Evolutionary conservation across 2,113 vertebrate genomes (phyloP).

Genomic region (Otus sunia): DNA sequence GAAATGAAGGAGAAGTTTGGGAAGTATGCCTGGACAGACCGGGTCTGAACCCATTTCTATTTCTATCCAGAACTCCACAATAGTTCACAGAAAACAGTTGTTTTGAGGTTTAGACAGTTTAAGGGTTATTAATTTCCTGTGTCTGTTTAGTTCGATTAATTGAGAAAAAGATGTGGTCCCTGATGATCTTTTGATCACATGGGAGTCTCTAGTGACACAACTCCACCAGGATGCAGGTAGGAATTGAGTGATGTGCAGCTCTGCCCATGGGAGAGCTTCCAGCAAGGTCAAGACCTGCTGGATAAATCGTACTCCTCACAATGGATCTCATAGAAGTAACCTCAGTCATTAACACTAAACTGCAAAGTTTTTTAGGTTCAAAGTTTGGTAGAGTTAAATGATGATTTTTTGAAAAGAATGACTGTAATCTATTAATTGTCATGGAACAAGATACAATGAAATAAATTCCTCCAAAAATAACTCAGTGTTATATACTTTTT

Average conservation of each 20-base stretch:
- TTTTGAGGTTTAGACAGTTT: not conserved
- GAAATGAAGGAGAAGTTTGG: not conserved
- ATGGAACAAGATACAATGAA: not conserved
- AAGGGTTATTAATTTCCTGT: not conserved
- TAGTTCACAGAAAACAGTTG: no score
- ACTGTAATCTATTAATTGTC: not conserved
- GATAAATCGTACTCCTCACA: not conserved
- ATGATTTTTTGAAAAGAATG: not conserved
- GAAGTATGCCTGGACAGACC: not conserved
- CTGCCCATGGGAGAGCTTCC: not conserved
- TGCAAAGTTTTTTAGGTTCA: not conserved
- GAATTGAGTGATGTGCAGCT: not conserved
- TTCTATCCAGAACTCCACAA: not conserved
- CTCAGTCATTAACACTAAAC: not conserved
- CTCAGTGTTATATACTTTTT: not conserved
- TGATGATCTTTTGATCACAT: not conserved
- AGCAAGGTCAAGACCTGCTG: not conserved
- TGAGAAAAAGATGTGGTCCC: not conserved
- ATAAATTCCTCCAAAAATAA: not conserved
- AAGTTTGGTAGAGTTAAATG: not conserved
- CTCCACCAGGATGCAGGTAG: not conserved
- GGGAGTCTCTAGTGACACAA: not conserved
- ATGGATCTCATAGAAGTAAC: not conserved
- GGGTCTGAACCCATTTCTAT: not conserved
- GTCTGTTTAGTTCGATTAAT: not conserved